Evolutionary conservation across 2,797 vertebrate genomes (phyloP).

Genomic region (Megaceryle alcyon): DNA sequence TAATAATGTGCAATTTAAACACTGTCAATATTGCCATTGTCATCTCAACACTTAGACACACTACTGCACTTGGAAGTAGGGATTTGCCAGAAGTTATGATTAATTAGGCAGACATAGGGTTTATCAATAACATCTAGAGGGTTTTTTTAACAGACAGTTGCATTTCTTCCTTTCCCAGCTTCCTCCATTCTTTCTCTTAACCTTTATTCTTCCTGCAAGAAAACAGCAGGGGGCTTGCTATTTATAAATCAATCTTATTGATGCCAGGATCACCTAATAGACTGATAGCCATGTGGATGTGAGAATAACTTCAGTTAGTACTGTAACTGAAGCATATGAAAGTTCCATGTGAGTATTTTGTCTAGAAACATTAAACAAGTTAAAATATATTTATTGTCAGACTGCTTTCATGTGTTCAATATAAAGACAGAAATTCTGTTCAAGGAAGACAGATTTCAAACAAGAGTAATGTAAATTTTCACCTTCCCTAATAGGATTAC

Average conservation of each 20-base stretch:
- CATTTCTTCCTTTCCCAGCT: not conserved
- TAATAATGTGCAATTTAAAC: not conserved
- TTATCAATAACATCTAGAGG: not conserved
- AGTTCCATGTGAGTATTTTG: not conserved
- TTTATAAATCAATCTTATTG: not conserved
- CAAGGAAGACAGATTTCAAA: not conserved
- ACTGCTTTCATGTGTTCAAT: not conserved
- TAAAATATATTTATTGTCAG: not conserved
- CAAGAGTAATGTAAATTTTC: not conserved
- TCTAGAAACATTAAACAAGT: not conserved
- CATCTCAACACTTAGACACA: not conserved
- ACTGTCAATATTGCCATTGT: not conserved
- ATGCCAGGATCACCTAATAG: not conserved
- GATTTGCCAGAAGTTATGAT: slow-evolving; percentile 12
- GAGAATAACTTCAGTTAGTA: not conserved
- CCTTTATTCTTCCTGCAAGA: not conserved
- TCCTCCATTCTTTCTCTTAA: not conserved
- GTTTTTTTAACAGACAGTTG: not conserved
- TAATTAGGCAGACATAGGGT: not conserved
- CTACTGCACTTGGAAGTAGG: not conserved
- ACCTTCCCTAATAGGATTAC: not conserved
- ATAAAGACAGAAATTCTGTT: not conserved
- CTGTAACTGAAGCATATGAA: not conserved
- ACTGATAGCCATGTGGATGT: not conserved
- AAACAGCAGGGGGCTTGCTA: not conserved